phyloP scores from a whole-genome alignment of 2,113 vertebrate species.

The Harpagus bidentatus region DNA sequence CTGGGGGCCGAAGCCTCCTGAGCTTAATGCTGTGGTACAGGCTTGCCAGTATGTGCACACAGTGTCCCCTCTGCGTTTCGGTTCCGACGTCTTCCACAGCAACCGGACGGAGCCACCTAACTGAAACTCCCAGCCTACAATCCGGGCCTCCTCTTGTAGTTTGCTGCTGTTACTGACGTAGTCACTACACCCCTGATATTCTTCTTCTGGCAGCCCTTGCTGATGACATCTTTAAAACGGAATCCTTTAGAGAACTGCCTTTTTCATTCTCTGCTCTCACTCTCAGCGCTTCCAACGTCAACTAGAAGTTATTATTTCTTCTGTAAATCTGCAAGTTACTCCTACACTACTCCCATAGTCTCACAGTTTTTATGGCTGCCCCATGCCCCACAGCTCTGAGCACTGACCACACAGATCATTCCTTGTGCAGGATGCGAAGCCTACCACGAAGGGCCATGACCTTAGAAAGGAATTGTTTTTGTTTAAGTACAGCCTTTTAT shows the following conservation, averaged over 20 bases:
- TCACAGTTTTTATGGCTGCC: neutral
- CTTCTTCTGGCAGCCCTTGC: neutral
- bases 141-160: neutral
- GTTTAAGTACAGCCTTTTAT: constrained; percentile 52
- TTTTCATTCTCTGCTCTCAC: neutral
- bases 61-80: fast-evolving
- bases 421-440: neutral
- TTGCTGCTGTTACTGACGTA: neutral
- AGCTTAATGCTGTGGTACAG: neutral
- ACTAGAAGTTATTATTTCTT: neutral
- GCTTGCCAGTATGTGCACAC: fast-evolving
- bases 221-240: neutral
- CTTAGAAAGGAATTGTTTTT: constrained; percentile 29
- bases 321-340: neutral
- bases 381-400: neutral
- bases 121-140: neutral
- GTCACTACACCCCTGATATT: neutral
- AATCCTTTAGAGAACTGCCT: neutral
- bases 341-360: neutral
- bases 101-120: neutral
- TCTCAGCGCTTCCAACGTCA: neutral
- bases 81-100: neutral
- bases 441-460: neutral
- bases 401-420: neutral
- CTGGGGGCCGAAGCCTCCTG: neutral